Base-by-base conservation (phyloP, 2,888 invertebrate genomes). In the Serripes groenlandicus region DNA sequence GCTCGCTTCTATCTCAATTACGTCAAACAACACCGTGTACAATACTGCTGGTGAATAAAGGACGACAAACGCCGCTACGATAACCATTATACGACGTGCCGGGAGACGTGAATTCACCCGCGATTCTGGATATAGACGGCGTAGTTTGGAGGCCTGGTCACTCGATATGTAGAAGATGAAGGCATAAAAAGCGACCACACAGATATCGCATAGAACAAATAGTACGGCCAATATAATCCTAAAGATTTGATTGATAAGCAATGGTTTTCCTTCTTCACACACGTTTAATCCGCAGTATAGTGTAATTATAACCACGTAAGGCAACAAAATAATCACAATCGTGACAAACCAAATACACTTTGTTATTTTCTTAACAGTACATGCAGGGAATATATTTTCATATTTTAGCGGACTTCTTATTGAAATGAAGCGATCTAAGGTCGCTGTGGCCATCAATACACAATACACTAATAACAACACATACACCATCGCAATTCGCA, bases 51-150 rank as follows among this genome's bases (percentile, higher is more conserved):
- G 66, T 3, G 66, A 66, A 23, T 66, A 66, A 1, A 66, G 7
- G 11, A 62, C 62, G 18, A 62, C 34, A n/a, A 62, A 62, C 3
- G 62, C 32, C 18, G 32, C 37, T 0, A 66, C 66, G 21, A 66
- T 66, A 26, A 66, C 7, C 66, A 66, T 66, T 37, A 66, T 66
- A 9, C 66, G 66, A 0, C 66, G 37, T 42, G 42, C 66, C 21
- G 66, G 66, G 42, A 66, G 66, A 0, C 66, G 66, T 3, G 26
- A 2, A n/a, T 42, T 35, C 9, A 42, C 42, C n/a, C 28, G 37
- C 0, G 66, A 9, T n/a, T 1, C 21, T 9, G 34, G 34, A n/a
- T 23, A 66, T 4, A 37, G 9, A 28, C 35, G 30, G 4, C 42
- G 30, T n/a, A 66, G 37, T 26, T 66, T 66, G 3, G 9, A n/a